These are phyloP conservation scores for Myathropa florea DNA, from an alignment of 2,888 invertebrate genomes.

Conservation along the genomic window DNA sequence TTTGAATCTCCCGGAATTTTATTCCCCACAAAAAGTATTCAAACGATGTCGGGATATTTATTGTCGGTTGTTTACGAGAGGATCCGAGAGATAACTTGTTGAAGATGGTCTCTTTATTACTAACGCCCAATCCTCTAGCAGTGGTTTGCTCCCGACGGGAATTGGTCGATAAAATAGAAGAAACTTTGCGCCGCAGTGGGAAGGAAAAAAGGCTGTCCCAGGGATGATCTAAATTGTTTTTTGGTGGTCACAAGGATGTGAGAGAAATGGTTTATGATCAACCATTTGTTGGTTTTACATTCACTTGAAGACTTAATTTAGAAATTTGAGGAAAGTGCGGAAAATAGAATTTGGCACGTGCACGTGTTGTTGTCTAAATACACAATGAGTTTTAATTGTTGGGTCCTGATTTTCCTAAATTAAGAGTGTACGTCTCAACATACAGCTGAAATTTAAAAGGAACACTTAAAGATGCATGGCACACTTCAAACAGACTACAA, in stretches of 20 bases:
- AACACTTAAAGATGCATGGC: neutral
- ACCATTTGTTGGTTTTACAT: neutral
- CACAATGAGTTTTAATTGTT: no score
- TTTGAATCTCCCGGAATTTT: conserved; percentile 4
- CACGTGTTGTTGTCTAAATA: neutral
- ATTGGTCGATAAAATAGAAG: conserved; percentile 36
- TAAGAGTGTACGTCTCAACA: no score
- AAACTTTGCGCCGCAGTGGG: conserved; percentile 1
- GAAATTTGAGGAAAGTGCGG: no score
- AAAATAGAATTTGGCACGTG: neutral
- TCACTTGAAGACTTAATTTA: no score
- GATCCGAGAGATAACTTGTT: conserved; percentile 32
- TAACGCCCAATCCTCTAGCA: conserved; percentile 2
- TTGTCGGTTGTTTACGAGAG: conserved; percentile 16
- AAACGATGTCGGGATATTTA: conserved; percentile 9
- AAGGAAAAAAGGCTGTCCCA: neutral
- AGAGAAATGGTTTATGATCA: neutral
- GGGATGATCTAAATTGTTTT: conserved; percentile 1
- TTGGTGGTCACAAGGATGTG: neutral
- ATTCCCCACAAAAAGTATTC: conserved; percentile 13
- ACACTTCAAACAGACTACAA: neutral
- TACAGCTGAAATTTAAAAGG: neutral
- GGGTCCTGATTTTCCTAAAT: no score
- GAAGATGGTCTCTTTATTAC: conserved; percentile 34
- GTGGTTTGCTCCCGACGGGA: conserved; percentile 26